Percentiles rank a stretch among this genome's conserved stretches.
Evolutionary conservation across 2,113 vertebrate genomes (phyloP).

Genomic region (Podarcis raffonei): DNA sequence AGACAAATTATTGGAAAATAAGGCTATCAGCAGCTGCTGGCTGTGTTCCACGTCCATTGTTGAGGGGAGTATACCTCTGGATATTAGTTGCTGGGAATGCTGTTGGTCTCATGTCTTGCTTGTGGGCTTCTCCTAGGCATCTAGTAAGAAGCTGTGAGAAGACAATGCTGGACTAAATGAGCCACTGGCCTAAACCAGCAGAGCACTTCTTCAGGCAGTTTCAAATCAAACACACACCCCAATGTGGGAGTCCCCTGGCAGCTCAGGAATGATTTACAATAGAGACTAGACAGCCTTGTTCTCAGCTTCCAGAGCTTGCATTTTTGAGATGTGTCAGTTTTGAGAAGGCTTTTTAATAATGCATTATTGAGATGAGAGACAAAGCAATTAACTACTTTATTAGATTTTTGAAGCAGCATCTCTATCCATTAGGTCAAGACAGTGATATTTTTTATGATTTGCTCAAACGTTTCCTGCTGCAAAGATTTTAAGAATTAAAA

Average conservation of each 20-base stretch:
- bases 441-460: constrained; percentile 34
- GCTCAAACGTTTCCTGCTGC: constrained; percentile 14
- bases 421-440: constrained; percentile 29
- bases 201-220: background rate
- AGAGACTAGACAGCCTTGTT: background rate
- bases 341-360: constrained; percentile 24
- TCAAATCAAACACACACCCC: background rate
- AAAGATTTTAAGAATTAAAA: constrained; percentile 21
- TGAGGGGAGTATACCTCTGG: no score
- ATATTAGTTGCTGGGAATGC: no score
- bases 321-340: constrained; percentile 23
- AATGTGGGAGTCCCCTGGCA: background rate
- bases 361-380: constrained; percentile 18
- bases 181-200: no score
- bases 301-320: constrained; percentile 3
- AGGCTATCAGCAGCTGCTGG: no score
- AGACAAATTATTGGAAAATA: no score
- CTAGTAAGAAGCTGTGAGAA: no score
- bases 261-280: background rate
- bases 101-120: no score
- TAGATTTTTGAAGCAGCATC: constrained; percentile 25
- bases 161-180: no score
- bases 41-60: no score
- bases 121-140: no score
- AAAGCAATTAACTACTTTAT: constrained; percentile 36